Conservation (phyloP, 2,888 invertebrate genomes). For the Gibbula magus region DNA sequence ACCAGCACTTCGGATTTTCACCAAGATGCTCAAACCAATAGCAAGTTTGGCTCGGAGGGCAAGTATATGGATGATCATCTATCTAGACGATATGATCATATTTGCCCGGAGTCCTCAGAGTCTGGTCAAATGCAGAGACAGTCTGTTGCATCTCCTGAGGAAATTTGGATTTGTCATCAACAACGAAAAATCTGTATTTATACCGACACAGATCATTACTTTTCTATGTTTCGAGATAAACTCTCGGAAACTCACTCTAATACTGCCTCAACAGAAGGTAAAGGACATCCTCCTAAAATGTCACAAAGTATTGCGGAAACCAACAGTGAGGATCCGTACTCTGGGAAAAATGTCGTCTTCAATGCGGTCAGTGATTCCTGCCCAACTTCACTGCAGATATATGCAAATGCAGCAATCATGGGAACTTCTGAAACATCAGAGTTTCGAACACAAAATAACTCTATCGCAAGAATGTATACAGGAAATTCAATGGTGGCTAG, state of each 20-base stretch:
- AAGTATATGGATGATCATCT: too few species aligned
- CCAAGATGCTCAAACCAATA: constrained; percentile 33
- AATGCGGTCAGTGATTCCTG: too few species aligned
- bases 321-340: not conserved
- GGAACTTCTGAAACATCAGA: too few species aligned
- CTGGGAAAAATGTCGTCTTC: too few species aligned
- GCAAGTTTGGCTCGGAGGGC: constrained; percentile 20
- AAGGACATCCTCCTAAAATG: constrained; percentile 13
- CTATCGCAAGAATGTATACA: too few species aligned
- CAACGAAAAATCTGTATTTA: constrained; percentile 22
- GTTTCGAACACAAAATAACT: too few species aligned
- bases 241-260: constrained; percentile 15
- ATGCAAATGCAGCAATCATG: too few species aligned
- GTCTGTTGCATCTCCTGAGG: not conserved
- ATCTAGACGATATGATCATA: too few species aligned
- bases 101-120: too few species aligned
- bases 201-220: constrained; percentile 19
- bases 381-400: too few species aligned
- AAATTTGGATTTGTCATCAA: constrained; percentile 21
- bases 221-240: constrained; percentile 25
- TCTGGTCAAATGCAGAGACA: not conserved
- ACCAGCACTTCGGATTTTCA: constrained; percentile 9
- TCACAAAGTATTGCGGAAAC: not conserved
- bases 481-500: too few species aligned
- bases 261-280: constrained; percentile 10